Conservation (phyloP, 2,113 vertebrate genomes). For the Turnix velox region DNA sequence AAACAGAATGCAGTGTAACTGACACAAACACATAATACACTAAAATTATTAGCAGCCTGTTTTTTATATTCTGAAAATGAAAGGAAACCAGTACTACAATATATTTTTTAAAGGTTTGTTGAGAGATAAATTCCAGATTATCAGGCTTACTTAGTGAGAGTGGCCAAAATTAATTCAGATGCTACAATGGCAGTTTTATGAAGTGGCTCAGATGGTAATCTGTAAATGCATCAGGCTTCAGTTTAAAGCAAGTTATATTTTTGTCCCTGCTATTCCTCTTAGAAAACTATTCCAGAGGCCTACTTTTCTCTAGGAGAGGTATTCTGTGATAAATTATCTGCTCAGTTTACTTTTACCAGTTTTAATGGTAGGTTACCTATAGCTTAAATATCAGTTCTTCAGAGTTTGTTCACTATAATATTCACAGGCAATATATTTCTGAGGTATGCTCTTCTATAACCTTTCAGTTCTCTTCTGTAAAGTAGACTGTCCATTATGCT, state of each 20-base stretch:
- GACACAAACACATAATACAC: background rate
- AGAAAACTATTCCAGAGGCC: background rate
- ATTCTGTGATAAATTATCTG: background rate
- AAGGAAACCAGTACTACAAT: background rate
- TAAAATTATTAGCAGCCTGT: background rate
- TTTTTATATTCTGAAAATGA: background rate
- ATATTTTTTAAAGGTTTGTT: background rate
- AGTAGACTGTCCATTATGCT: background rate
- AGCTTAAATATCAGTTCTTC: background rate
- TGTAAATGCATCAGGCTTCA: background rate
- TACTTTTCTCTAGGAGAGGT: background rate
- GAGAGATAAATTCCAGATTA: background rate
- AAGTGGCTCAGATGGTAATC: constrained; percentile 35
- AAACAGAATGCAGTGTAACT: background rate
- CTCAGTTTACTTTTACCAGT: background rate
- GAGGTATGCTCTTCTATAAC: background rate
- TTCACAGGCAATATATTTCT: background rate
- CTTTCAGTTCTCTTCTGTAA: background rate
- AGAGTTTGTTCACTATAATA: background rate
- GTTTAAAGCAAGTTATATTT: background rate
- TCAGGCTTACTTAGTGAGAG: background rate
- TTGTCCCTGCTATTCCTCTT: background rate
- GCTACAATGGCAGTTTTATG: constrained; percentile 8
- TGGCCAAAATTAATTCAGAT: constrained; percentile 1
- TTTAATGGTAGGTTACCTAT: background rate